phyloP scores from a whole-genome alignment of 2,797 vertebrate genomes.

The Mormyrus proboscirostris region DNA sequence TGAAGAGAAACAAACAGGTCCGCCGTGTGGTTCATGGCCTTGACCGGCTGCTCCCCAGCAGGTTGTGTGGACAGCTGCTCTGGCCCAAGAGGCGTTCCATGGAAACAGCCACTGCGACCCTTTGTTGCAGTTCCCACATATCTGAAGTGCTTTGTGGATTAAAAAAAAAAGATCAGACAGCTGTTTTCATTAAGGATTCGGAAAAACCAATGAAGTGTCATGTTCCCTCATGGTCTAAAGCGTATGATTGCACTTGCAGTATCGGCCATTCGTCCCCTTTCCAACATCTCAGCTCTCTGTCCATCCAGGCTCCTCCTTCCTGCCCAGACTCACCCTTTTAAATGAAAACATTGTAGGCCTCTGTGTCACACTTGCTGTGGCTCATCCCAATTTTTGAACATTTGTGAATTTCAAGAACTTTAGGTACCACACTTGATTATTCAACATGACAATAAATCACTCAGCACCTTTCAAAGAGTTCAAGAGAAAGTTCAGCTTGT shows the following conservation, averaged over 20 bases:
- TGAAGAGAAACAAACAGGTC: constrained; percentile 9
- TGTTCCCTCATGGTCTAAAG: background rate
- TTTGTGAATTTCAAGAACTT: background rate
- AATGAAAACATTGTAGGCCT: background rate
- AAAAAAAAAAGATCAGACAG: constrained; percentile 7
- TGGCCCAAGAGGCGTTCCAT: background rate
- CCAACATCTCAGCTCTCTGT: background rate
- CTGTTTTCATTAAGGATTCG: constrained; percentile 15
- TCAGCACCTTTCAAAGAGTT: background rate
- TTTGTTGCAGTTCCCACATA: constrained; percentile 13
- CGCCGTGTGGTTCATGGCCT: background rate
- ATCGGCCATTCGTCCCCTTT: background rate
- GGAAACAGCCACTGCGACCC: background rate
- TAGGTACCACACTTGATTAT: background rate
- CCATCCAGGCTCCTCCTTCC: background rate
- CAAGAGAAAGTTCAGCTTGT: background rate
- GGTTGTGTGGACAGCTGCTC: constrained; percentile 14
- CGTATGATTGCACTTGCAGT: background rate
- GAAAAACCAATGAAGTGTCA: constrained; percentile 17
- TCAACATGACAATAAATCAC: background rate
- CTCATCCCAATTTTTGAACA: background rate
- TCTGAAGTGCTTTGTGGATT: background rate
- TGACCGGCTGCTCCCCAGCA: background rate
- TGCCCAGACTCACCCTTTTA: background rate
- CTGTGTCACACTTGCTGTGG: background rate